Conservation (phyloP, 2,797 vertebrate genomes). For the Mormyrus proboscirostris region DNA sequence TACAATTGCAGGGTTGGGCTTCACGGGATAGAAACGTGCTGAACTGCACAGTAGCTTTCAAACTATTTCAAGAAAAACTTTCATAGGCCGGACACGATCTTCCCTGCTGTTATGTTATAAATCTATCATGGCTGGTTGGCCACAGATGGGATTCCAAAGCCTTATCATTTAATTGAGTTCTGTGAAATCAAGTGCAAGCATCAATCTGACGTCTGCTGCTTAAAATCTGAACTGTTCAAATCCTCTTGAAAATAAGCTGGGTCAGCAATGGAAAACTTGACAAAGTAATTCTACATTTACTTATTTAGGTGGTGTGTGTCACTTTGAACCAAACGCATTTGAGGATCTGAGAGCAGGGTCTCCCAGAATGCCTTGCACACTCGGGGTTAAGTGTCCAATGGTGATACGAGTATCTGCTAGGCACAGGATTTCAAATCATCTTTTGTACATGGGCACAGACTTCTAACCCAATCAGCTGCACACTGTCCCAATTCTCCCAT, state of each 20-base stretch:
- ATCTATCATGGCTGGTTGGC: neutral
- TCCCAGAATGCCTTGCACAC: neutral
- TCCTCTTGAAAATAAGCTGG: neutral
- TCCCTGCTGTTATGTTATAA: neutral
- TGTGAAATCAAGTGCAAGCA: constrained; percentile 8
- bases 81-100: neutral
- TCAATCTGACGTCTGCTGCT: neutral
- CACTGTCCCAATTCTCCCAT: neutral
- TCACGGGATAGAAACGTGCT: neutral
- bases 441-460: neutral
- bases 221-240: neutral
- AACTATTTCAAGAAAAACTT: neutral
- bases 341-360: neutral
- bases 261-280: neutral
- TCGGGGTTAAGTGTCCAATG: neutral
- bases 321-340: neutral
- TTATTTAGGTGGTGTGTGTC: neutral
- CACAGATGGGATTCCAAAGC: neutral
- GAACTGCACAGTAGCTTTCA: neutral
- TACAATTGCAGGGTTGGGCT: neutral
- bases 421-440: neutral
- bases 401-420: neutral
- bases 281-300: neutral
- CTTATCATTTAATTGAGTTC: neutral
- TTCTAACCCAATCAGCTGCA: neutral